Conservation (phyloP, 2,113 vertebrate species). For the Pandion haliaetus region DNA sequence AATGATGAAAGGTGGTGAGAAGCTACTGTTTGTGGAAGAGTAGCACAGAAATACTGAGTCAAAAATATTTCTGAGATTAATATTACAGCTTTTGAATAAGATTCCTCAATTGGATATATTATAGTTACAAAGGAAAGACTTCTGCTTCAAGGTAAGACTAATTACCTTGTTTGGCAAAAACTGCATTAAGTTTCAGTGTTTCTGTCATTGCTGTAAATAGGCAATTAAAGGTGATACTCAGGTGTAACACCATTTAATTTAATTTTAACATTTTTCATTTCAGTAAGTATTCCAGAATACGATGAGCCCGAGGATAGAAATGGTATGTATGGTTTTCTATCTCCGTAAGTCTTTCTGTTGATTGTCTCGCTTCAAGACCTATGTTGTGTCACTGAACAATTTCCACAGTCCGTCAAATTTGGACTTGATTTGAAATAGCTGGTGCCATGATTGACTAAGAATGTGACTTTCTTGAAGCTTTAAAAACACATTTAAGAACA, state of each 20-base stretch:
- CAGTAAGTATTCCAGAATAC: conserved; percentile 80
- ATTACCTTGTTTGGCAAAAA: conserved; percentile 27
- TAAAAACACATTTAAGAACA: not conserved
- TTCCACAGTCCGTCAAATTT: not conserved
- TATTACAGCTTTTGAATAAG: not conserved
- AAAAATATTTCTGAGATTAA: not conserved
- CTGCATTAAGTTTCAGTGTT: conserved; percentile 17
- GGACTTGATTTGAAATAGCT: conserved; percentile 22
- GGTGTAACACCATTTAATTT: conserved; percentile 52
- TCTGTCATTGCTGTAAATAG: conserved; percentile 39
- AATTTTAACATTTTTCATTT: conserved; percentile 73
- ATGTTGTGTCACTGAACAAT: not conserved
- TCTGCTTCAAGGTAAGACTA: conserved; percentile 1
- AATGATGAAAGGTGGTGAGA: not conserved
- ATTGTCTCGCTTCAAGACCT: conserved; percentile 23
- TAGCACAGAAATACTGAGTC: not conserved
- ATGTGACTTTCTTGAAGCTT: not conserved
- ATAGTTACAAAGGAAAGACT: not conserved
- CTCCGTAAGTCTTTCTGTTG: conserved; percentile 25
- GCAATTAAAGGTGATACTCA: conserved; percentile 61
- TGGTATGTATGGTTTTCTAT: conserved; percentile 70
- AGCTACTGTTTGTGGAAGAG: not conserved
- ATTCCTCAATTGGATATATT: not conserved
- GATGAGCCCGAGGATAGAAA: conserved; percentile 77
- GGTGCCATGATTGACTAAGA: conserved; percentile 10